Percentiles rank a stretch among this genome's conserved stretches.
Evolutionary conservation across 2,797 vertebrate species (phyloP).

Genomic region (Spheniscus humboldti): DNA sequence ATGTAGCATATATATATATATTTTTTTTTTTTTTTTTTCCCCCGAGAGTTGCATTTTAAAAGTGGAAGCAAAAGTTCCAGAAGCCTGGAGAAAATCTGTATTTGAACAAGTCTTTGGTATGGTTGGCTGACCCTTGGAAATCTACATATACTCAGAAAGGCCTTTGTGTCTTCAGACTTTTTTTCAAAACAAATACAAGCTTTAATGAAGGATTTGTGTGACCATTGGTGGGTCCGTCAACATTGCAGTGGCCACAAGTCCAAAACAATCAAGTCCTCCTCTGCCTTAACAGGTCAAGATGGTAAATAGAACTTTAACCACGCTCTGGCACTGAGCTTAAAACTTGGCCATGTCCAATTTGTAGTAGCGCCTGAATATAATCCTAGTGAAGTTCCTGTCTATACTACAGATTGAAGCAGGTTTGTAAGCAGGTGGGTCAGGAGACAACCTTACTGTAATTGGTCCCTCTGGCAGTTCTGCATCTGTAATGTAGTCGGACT

Average conservation of each 20-base stretch:
- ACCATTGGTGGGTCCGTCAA: no score
- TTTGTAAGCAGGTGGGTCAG: not conserved
- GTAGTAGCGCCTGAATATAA: not conserved
- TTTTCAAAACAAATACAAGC: not conserved
- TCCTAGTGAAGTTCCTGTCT: not conserved
- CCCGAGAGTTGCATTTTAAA: not conserved
- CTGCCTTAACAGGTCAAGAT: not conserved
- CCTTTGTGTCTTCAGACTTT: not conserved
- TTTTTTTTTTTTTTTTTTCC: not conserved
- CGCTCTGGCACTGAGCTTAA: not conserved
- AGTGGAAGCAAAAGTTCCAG: not conserved
- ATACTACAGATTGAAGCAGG: not conserved
- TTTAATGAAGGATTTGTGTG: not conserved
- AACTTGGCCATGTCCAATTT: not conserved
- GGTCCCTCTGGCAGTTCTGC: not conserved
- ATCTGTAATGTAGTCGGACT: not conserved
- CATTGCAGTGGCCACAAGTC: not conserved
- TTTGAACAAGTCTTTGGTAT: not conserved
- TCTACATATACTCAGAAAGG: not conserved
- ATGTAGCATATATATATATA: accelerated
- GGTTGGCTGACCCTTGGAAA: not conserved
- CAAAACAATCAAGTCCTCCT: not conserved
- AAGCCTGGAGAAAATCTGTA: not conserved
- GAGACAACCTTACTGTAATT: not conserved
- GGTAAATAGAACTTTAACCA: not conserved